A percentile compares a stretch with the other conserved stretches of the same genome.
phyloP scores from a whole-genome alignment of 2,888 invertebrate species.

The Parnassius glacialis region DNA sequence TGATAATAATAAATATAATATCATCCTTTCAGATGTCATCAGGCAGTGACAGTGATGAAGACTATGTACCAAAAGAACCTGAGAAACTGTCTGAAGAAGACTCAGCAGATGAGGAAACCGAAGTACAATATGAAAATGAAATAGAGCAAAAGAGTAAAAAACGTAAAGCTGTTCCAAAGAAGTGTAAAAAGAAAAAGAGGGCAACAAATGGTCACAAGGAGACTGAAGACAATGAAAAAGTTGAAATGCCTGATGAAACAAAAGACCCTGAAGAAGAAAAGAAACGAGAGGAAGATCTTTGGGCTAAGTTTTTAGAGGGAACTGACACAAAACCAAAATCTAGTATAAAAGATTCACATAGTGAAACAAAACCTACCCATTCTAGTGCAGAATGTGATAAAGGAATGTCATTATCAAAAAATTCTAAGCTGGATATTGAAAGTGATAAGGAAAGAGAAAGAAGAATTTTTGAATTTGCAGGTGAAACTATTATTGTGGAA shows the following conservation, averaged over 20 bases:
- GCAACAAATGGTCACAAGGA: constrained; percentile 40
- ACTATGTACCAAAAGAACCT: constrained; percentile 85
- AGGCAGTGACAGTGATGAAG: constrained; percentile 90
- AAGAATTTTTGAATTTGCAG: constrained; percentile 92
- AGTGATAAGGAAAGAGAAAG: constrained; percentile 80
- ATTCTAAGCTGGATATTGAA: constrained; percentile 43
- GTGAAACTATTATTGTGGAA: constrained; percentile 86
- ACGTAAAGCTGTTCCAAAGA: constrained; percentile 50
- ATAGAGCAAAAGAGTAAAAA: constrained; percentile 56
- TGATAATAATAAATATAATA: not conserved
- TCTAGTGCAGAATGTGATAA: constrained; percentile 5
- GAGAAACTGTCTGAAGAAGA: constrained; percentile 85
- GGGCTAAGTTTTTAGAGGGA: constrained; percentile 89
- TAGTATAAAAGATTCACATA: constrained; percentile 30
- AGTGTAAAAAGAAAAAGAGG: constrained; percentile 53
- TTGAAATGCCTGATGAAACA: constrained; percentile 45
- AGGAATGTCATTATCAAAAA: constrained; percentile 20
- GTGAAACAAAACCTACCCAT: constrained; percentile 35
- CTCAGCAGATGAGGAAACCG: constrained; percentile 83
- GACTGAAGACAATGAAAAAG: constrained; percentile 33
- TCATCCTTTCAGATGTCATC: constrained; percentile 70
- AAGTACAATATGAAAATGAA: constrained; percentile 77
- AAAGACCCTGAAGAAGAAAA: constrained; percentile 83
- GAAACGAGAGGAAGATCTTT: constrained; percentile 87
- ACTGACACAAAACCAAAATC: constrained; percentile 76